These are phyloP conservation scores for Pseudanteris insignis DNA, from an alignment of 2,888 invertebrate species.

Conservation along the genomic window DNA sequence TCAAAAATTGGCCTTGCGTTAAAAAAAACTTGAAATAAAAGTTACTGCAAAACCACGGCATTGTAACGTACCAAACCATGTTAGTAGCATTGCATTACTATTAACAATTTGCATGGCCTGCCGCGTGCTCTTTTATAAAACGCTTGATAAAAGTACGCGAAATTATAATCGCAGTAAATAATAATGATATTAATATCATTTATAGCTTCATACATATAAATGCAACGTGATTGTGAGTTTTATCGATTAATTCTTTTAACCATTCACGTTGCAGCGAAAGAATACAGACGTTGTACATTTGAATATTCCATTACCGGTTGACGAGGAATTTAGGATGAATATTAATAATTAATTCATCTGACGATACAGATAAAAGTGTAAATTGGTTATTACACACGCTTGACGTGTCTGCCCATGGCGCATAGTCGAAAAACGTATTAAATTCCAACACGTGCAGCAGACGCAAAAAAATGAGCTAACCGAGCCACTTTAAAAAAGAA, in stretches of 20 bases:
- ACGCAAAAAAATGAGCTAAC: slow-evolving; percentile 15
- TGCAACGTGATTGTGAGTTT: slow-evolving; percentile 16
- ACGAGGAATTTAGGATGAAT: slow-evolving; percentile 36
- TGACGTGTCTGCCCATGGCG: slow-evolving; percentile 6
- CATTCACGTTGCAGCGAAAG: slow-evolving; percentile 13
- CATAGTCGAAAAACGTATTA: slow-evolving; percentile 11
- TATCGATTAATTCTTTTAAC: slow-evolving; percentile 7
- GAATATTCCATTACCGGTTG: slow-evolving; percentile 37
- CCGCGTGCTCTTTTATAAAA: slow-evolving; percentile 13
- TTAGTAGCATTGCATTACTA: slow-evolving; percentile 24
- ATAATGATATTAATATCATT: slow-evolving; percentile 23
- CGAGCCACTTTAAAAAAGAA: slow-evolving; percentile 30
- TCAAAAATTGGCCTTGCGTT: background rate
- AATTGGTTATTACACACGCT: slow-evolving; percentile 32
- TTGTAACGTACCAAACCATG: no score
- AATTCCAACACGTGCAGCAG: slow-evolving; percentile 14
- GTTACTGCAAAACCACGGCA: no score
- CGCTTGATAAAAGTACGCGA: slow-evolving; percentile 20
- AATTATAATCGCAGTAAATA: slow-evolving; percentile 21
- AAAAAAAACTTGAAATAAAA: no score
- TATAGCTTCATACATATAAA: slow-evolving; percentile 8
- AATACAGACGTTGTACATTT: slow-evolving; percentile 28
- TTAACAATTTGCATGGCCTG: slow-evolving; percentile 17
- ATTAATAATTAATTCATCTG: slow-evolving; percentile 43
- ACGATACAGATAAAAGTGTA: slow-evolving; percentile 32